Conservation (phyloP, 64 coral and sea anemone species). For the Anthopleura sola region DNA sequence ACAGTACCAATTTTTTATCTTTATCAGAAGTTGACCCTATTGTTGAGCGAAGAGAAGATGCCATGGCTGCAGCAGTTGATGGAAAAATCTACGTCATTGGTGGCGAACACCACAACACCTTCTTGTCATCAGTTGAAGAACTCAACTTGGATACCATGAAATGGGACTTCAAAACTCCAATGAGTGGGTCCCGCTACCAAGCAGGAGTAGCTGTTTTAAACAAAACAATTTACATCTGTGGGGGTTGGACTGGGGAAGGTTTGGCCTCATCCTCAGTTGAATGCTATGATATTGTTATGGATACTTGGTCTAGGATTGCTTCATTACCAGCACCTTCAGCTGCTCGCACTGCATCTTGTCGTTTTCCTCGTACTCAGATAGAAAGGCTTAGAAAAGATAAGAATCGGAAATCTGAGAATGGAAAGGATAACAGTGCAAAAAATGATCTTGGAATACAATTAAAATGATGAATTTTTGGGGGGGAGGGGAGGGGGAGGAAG, state of each 20-base stretch:
- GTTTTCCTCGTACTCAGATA: slow-evolving; percentile 86
- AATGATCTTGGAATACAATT: neutral
- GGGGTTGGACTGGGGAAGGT: slow-evolving; percentile 82
- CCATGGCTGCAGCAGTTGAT: slow-evolving; percentile 80
- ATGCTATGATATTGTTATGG: slow-evolving; percentile 73
- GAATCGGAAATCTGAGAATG: neutral
- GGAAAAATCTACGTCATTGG: slow-evolving; percentile 91
- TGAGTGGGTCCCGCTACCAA: slow-evolving; percentile 73
- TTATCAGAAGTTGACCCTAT: slow-evolving; percentile 66
- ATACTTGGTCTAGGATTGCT: slow-evolving; percentile 67
- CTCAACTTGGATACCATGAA: slow-evolving; percentile 71
- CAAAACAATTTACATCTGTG: slow-evolving; percentile 91
- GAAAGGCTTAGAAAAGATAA: slow-evolving; percentile 53
- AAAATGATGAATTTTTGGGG: neutral
- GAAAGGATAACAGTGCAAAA: neutral
- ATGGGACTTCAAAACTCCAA: slow-evolving; percentile 77
- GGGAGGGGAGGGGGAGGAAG: neutral
- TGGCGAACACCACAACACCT: slow-evolving; percentile 78
- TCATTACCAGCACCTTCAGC: slow-evolving; percentile 81
- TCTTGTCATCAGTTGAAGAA: slow-evolving; percentile 75
- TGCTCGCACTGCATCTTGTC: slow-evolving; percentile 56
- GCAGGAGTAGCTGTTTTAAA: slow-evolving; percentile 83
- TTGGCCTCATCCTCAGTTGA: slow-evolving; percentile 65
- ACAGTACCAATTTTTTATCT: too few relatives aligned
- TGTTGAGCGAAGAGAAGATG: slow-evolving; percentile 88